Evolutionary conservation across 2,888 invertebrate species (phyloP).

Genomic region (Rapana venosa): DNA sequence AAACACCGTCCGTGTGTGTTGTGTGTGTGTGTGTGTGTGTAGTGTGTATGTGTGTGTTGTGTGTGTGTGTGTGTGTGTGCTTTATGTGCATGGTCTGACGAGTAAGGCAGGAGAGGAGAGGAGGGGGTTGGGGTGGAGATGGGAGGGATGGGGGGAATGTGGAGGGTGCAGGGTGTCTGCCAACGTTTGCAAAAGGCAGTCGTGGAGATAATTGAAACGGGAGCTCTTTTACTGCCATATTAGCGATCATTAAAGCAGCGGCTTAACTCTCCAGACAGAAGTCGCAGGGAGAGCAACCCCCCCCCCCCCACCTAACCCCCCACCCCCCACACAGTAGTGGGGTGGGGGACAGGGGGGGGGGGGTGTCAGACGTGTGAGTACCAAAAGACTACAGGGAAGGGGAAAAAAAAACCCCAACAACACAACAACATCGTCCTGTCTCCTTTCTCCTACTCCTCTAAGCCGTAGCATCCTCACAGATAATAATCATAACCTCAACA

Average conservation of each 20-base stretch:
- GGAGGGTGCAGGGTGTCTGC: not conserved
- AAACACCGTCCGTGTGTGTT: constrained; percentile 42
- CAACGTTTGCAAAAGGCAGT: constrained; percentile 7
- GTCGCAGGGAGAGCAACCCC: not conserved
- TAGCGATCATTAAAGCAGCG: constrained; percentile 41
- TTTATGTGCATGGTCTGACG: too few species aligned
- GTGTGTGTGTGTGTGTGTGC: not conserved
- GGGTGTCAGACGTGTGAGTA: not conserved
- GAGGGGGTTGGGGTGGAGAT: too few species aligned
- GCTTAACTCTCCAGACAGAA: constrained; percentile 38
- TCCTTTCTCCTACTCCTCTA: too few species aligned
- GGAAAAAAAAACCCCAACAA: too few species aligned
- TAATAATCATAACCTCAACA: too few species aligned
- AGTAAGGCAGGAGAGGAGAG: too few species aligned
- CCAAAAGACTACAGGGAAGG: too few species aligned
- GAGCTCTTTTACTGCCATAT: constrained; percentile 45
- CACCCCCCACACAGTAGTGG: not conserved
- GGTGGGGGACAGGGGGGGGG: not conserved
- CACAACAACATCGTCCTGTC: too few species aligned
- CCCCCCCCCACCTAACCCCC: not conserved
- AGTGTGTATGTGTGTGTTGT: not conserved
- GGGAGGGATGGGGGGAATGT: too few species aligned
- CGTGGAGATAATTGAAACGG: constrained; percentile 42
- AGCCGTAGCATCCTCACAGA: too few species aligned
- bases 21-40: not conserved